Base-by-base conservation (phyloP, 2,888 invertebrate genomes). In the Xylota sylvarum region DNA sequence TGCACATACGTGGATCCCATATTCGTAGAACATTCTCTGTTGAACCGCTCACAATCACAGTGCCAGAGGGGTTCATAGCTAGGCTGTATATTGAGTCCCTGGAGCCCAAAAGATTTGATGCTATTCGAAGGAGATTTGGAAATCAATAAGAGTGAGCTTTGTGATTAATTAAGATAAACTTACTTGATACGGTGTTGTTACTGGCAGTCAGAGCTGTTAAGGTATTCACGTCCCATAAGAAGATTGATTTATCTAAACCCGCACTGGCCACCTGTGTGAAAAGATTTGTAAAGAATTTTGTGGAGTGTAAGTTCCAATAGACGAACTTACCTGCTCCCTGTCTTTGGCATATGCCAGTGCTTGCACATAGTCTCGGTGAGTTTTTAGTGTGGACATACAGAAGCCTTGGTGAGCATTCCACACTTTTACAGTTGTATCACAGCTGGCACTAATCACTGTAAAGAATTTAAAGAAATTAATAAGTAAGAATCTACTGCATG, bases 371-470 rank as follows among this genome's bases (percentile, higher is more conserved):
- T 99, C 99, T 93, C 98, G 98, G 92, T 99, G 99, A 58, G 99
- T 99, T 83, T 99, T 94, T 88, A 99, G 93, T 2, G 99, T 99
- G 0, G 99, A 99, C 98, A 99, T 98, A 92, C 99, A 99, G 91
- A 98, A 99, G 7, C 99, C 99, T 94, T 99, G 99, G 89, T 98
- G 98, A 14, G 99, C 98, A 93, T 99, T 99, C 99, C 99, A 99
- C 83, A 99, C 98, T 93, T 99, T 99, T 0, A 99, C 99, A 52
- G 99, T 99, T 19, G 99, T 99, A 93, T 99, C 99, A 87, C 98
- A 98, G 90, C 99, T 99, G 5, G 99, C 99, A 87, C 99, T 99
- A 92, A 99, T 99, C 89, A 99, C 97, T 97, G 92, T 0, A 76
- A 70, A 64, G 55, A 5, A 48, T 69, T 3, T n/a, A 2, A 23